A percentile compares a stretch with the other conserved stretches of the same genome.
Conservation (phyloP, 2,888 invertebrate species). For the Parnassius orleans region DNA sequence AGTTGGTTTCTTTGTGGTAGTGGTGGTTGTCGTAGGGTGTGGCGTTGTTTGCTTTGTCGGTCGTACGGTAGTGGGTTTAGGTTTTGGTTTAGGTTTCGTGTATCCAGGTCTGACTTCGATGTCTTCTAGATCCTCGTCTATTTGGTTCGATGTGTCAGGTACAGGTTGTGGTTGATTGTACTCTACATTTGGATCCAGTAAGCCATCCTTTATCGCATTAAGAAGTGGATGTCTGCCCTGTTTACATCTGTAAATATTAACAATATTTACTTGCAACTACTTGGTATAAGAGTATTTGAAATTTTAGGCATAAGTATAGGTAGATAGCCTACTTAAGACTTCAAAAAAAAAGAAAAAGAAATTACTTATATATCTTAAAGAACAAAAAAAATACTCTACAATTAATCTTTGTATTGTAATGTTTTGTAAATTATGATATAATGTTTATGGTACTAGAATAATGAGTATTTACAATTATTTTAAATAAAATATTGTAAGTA, state of each 20-base stretch:
- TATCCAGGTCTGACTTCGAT: conserved; percentile 62
- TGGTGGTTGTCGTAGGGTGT: conserved; percentile 38
- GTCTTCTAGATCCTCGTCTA: conserved; percentile 66
- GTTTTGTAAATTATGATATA: no score
- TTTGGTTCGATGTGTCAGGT: conserved; percentile 48
- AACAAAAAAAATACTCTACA: no score
- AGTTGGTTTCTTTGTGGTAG: conserved; percentile 31
- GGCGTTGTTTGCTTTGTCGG: conserved; percentile 40
- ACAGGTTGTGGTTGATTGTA: conserved; percentile 45
- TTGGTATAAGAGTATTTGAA: no score
- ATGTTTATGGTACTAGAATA: no score
- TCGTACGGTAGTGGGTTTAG: conserved; percentile 29
- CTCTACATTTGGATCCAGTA: conserved; percentile 74
- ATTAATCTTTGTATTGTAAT: no score
- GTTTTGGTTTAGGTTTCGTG: conserved; percentile 38
- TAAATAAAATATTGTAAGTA: neutral
- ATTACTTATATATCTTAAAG: no score
- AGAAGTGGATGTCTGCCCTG: conserved; percentile 90
- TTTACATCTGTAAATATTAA: conserved; percentile 81
- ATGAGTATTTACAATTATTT: no score
- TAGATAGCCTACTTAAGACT: no score
- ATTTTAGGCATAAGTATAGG: no score
- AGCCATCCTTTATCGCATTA: conserved; percentile 86
- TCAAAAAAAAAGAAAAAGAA: no score
- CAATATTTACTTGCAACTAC: neutral